Evolutionary conservation across 2,888 invertebrate genomes (phyloP).

Genomic region (Amiota communis): DNA sequence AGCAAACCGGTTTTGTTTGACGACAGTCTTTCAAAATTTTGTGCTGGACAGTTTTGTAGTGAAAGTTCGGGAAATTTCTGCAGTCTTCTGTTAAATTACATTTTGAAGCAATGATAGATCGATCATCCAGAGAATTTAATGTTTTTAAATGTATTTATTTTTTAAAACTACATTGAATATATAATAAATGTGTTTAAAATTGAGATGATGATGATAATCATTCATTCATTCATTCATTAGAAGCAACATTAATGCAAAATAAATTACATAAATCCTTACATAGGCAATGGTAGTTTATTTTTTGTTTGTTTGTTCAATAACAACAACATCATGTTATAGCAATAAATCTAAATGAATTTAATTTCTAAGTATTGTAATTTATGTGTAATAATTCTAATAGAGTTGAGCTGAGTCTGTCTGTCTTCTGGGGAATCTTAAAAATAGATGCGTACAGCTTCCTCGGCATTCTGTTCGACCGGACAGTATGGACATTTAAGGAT

Average conservation of each 20-base stretch:
- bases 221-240: not conserved
- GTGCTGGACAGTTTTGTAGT: too few species aligned
- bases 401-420: not conserved
- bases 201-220: not conserved
- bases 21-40: too few species aligned
- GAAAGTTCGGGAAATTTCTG: too few species aligned
- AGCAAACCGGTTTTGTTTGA: too few species aligned
- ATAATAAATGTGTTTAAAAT: not conserved
- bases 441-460: conserved; percentile 92
- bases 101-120: too few species aligned
- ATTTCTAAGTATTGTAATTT: not conserved
- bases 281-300: not conserved
- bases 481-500: conserved; percentile 99
- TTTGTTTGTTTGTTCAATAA: not conserved
- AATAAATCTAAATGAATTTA: conserved; percentile 3
- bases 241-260: too few species aligned
- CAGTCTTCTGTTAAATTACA: too few species aligned
- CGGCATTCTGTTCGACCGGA: conserved; percentile 94
- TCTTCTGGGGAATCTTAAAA: conserved; percentile 77
- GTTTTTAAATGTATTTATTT: not conserved
- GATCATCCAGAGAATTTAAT: too few species aligned
- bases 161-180: conserved; percentile 14
- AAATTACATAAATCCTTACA: not conserved
- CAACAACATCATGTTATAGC: not conserved
- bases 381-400: not conserved